These are phyloP conservation scores for Hololepta plana DNA, from an alignment of 2,888 invertebrate genomes.

Conservation along the genomic window DNA sequence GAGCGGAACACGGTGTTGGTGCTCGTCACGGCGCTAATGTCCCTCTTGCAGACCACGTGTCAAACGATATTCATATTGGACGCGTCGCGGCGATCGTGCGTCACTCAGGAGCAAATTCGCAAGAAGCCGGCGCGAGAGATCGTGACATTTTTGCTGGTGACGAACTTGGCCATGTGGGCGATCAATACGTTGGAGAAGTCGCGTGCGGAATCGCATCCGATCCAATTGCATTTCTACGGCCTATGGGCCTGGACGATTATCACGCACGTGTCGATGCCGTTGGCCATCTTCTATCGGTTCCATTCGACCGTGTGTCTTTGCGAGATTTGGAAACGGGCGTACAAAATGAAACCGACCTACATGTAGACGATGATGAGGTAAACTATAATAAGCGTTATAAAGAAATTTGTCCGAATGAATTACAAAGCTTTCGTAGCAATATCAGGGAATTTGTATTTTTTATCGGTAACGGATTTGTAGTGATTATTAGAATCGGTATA, in stretches of 20 bases:
- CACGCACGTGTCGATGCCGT: slow-evolving; percentile 83
- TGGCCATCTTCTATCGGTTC: slow-evolving; percentile 86
- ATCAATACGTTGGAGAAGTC: slow-evolving; percentile 86
- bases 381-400: slow-evolving; percentile 1
- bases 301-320: slow-evolving; percentile 90
- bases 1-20: slow-evolving; percentile 66
- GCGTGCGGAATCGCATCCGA: slow-evolving; percentile 77
- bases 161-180: slow-evolving; percentile 87
- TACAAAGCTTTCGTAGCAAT: neutral
- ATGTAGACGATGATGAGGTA: slow-evolving; percentile 44
- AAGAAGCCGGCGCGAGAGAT: slow-evolving; percentile 86
- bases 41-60: slow-evolving; percentile 73
- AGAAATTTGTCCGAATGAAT: no score
- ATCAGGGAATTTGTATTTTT: neutral
- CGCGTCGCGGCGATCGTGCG: slow-evolving; percentile 69
- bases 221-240: slow-evolving; percentile 82
- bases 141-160: slow-evolving; percentile 78
- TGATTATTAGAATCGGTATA: no score
- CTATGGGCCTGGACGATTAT: slow-evolving; percentile 93
- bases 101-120: slow-evolving; percentile 62
- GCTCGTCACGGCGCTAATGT: slow-evolving; percentile 66
- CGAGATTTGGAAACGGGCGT: slow-evolving; percentile 92
- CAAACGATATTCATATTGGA: slow-evolving; percentile 86
- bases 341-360: slow-evolving; percentile 77
- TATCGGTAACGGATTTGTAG: no score